phyloP scores from a whole-genome alignment of 1,140 invertebrate species.

The Platyura marginata region DNA sequence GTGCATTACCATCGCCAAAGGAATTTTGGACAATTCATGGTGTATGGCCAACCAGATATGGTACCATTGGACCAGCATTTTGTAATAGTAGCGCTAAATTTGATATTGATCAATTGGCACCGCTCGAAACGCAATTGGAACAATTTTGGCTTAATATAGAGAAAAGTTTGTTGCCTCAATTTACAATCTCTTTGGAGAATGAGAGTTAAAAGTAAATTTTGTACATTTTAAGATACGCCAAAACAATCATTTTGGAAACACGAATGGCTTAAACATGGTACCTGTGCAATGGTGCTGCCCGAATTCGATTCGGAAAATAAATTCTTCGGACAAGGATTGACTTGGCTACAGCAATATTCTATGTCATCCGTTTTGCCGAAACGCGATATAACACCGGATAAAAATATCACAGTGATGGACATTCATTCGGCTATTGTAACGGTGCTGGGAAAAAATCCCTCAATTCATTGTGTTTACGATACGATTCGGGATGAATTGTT shows the following conservation, averaged over 20 bases:
- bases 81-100: constrained; percentile 50
- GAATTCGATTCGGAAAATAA: constrained; percentile 43
- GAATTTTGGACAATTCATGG: constrained; percentile 64
- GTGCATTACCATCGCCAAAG: constrained; percentile 35
- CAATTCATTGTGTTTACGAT: constrained; percentile 38
- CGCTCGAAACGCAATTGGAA: constrained; percentile 38
- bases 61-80: constrained; percentile 42
- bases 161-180: constrained; percentile 18
- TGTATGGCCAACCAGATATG: constrained; percentile 57
- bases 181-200: background rate
- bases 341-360: constrained; percentile 39
- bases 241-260: constrained; percentile 54
- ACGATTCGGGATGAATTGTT: constrained; percentile 32
- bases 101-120: constrained; percentile 32
- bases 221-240: constrained; percentile 20
- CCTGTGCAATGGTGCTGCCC: constrained; percentile 46
- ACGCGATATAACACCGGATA: constrained; percentile 36
- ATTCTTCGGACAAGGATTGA: constrained; percentile 50
- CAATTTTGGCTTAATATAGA: constrained; percentile 58
- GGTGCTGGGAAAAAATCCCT: constrained; percentile 34
- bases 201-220: background rate
- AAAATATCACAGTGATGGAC: constrained; percentile 31
- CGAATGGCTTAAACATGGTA: constrained; percentile 74
- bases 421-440: constrained; percentile 36
- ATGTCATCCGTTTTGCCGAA: constrained; percentile 38